Evolutionary conservation across 2,113 vertebrate species (phyloP), one percentile per base, ranked within the genome.

Genomic region (Loxodonta africana): DNA sequence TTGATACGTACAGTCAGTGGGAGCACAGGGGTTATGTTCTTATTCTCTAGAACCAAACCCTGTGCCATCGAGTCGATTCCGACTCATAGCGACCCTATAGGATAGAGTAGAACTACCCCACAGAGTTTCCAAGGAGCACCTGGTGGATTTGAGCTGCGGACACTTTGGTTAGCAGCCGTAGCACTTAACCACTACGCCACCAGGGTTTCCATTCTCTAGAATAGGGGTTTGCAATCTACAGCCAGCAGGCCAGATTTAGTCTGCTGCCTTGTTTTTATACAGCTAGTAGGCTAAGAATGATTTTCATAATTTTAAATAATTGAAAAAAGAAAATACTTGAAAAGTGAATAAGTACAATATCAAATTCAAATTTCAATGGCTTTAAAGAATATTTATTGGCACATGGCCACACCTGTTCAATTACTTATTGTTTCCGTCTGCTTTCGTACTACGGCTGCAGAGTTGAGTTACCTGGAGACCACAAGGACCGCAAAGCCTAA

Each of bases 341-440:
- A 20, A 94, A 18, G 8, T 74, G 1, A 91, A 82, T 86, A 83
- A 91, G 67, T 83, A 74, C 65, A 65, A n/a, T 15, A 60, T 63
- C 63, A 92, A 90, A 95, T 81, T 84, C 65, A 86, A 63, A 80
- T 86, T 20, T 90, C 26, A 51, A 12, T 77, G 57, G 51, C 26
- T 21, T 37, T 60, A 73, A 74, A 65, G 67, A 51, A 71, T 44
- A 4, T 51, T 41, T 74, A 74, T n/a, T 44, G 18, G 14, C 86
- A 81, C 21, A 89, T 2, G 88, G 6, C 10, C 69, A 93, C 4
- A 60, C 0, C 28, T 5, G 20, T 17, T 90, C 25, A 17, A 20
- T 77, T 53, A 21, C 0, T 17, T 18, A 41, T 48, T 25, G 4
- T 41, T 48, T 62, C 5, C 1, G 10, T 11, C 28, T 74, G 9